Conservation (phyloP, 1,140 invertebrate genomes). For the Magallana ariakensis region DNA sequence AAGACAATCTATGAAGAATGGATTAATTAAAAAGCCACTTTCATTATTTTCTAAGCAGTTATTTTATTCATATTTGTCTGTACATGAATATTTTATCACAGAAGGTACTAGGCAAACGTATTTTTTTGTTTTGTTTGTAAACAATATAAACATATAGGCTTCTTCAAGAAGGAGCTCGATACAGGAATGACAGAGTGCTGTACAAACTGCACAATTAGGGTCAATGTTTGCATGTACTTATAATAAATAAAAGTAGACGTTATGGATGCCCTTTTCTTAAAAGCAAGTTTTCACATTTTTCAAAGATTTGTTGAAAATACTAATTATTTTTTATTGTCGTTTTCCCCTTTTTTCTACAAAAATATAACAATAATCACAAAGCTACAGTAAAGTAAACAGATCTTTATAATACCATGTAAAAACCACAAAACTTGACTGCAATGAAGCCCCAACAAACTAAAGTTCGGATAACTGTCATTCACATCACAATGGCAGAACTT, state of each 20-base stretch:
- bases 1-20: too few relatives aligned
- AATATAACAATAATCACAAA: slow-evolving; percentile 32
- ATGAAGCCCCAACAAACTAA: background rate
- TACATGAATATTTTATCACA: slow-evolving; percentile 39
- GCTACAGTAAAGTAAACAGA: slow-evolving; percentile 29
- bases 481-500: background rate
- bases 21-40: background rate
- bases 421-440: background rate
- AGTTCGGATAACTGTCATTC: background rate
- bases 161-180: background rate
- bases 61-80: slow-evolving; percentile 33
- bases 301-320: background rate
- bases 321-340: background rate
- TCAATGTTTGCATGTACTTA: background rate
- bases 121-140: background rate
- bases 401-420: background rate
- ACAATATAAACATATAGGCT: slow-evolving; percentile 26
- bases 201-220: background rate
- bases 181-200: slow-evolving; percentile 16
- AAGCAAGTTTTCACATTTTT: background rate
- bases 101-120: slow-evolving; percentile 33
- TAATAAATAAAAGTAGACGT: background rate
- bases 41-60: slow-evolving; percentile 17
- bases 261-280: slow-evolving; percentile 8
- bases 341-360: slow-evolving; percentile 28